A percentile compares a stretch with the other conserved stretches of the same genome.
Evolutionary conservation across 2,113 vertebrate species (phyloP).

Genomic region (Spea multiplicata): DNA sequence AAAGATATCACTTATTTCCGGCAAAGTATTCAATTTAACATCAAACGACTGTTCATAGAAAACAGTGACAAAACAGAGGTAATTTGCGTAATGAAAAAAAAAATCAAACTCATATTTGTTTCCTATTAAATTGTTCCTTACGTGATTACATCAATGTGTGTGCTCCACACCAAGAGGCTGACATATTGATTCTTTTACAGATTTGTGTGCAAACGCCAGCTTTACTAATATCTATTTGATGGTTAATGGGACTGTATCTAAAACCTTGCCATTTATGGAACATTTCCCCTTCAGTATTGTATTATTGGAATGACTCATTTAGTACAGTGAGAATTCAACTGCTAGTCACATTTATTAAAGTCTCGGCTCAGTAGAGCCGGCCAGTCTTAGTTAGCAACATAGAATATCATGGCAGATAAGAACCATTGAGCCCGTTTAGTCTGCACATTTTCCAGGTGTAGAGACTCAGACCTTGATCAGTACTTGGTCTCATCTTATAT

Average conservation of each 20-base stretch:
- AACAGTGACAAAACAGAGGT: slow-evolving; percentile 35
- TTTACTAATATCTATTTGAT: slow-evolving; percentile 63
- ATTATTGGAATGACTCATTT: slow-evolving; percentile 71
- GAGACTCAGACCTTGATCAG: no score
- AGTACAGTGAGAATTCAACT: not conserved
- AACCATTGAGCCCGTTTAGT: no score
- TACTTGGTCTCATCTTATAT: no score
- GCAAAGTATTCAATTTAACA: slow-evolving; percentile 7
- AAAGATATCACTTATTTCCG: slow-evolving; percentile 26
- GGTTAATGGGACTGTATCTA: slow-evolving; percentile 68
- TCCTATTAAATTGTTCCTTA: slow-evolving; percentile 41
- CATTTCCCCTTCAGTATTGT: slow-evolving; percentile 62
- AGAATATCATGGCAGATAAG: no score
- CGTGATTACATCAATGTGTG: slow-evolving; percentile 60
- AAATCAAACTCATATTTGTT: slow-evolving; percentile 47
- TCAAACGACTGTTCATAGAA: slow-evolving; percentile 47
- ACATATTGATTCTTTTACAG: slow-evolving; percentile 50
- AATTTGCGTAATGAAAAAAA: slow-evolving; percentile 35
- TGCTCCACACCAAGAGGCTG: slow-evolving; percentile 56
- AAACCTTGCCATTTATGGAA: slow-evolving; percentile 70
- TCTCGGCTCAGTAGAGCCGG: not conserved
- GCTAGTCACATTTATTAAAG: not conserved
- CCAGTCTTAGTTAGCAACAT: no score
- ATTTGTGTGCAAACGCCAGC: slow-evolving; percentile 67
- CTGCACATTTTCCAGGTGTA: no score